These are phyloP conservation scores for Belgica antarctica DNA, from an alignment of 2,888 invertebrate species.

Conservation along the genomic window DNA sequence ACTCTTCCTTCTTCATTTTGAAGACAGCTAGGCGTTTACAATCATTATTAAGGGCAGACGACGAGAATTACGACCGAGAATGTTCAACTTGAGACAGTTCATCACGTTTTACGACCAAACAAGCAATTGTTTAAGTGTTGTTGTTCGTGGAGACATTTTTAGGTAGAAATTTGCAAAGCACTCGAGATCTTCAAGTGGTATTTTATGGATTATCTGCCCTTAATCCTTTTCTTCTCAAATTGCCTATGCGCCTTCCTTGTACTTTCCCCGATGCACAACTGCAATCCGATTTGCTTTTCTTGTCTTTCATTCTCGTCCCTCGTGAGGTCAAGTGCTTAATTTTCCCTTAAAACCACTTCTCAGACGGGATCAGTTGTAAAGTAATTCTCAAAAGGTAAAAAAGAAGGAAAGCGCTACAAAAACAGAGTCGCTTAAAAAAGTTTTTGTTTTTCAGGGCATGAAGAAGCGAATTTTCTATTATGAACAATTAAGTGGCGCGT, in stretches of 20 bases:
- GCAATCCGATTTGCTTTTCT: slow-evolving; percentile 40
- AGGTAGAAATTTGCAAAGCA: not conserved
- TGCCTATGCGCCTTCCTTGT: slow-evolving; percentile 31
- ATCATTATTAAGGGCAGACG: slow-evolving; percentile 41
- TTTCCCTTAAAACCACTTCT: slow-evolving; percentile 16
- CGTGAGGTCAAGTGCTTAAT: slow-evolving; percentile 43
- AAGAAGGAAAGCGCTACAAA: not conserved
- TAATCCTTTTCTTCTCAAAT: slow-evolving; percentile 41
- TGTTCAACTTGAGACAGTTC: slow-evolving; percentile 34
- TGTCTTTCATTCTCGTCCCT: slow-evolving; percentile 25
- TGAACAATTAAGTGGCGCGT: slow-evolving; percentile 24
- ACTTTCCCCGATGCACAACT: not conserved
- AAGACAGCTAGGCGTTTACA: slow-evolving; percentile 34
- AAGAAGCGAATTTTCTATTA: slow-evolving; percentile 1
- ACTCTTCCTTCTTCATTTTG: not conserved
- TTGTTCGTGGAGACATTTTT: no score
- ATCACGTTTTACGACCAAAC: slow-evolving; percentile 37
- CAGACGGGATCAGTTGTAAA: no score
- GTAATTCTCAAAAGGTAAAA: not conserved
- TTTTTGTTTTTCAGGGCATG: slow-evolving; percentile 18
- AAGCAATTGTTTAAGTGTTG: not conserved
- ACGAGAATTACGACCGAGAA: slow-evolving; percentile 25
- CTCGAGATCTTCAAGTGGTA: slow-evolving; percentile 36
- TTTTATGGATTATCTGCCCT: slow-evolving; percentile 41
- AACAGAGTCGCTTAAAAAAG: not conserved